Evolutionary conservation across 2,113 vertebrate species (phyloP).

Genomic region (Platysteira castanea): DNA sequence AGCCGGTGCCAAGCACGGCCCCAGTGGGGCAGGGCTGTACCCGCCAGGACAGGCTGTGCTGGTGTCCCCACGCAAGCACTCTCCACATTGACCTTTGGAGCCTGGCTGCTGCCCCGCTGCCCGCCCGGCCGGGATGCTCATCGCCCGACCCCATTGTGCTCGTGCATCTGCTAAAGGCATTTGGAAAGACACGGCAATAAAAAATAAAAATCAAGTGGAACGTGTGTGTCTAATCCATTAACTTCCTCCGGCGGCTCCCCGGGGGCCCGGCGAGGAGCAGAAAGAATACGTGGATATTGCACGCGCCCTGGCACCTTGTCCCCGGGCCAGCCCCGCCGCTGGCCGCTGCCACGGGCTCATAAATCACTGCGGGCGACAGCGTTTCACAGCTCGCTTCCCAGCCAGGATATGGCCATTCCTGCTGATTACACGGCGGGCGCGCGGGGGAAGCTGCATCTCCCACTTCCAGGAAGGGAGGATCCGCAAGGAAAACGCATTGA

Average conservation of each 20-base stretch:
- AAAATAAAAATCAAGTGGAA: constrained; percentile 23
- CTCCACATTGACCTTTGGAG: not conserved
- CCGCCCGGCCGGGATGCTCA: not conserved
- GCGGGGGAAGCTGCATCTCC: constrained; percentile 65
- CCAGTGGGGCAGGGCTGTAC: not conserved
- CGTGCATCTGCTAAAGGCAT: constrained; percentile 15
- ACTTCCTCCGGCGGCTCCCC: constrained; percentile 52
- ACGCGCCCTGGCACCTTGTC: constrained; percentile 63
- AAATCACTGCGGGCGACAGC: constrained; percentile 74
- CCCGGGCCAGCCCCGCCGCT: constrained; percentile 38
- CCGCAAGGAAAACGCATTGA: constrained; percentile 75
- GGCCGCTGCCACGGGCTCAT: constrained; percentile 60
- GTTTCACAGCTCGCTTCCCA: constrained; percentile 74
- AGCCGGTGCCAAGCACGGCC: not conserved
- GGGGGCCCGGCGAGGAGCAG: constrained; percentile 21
- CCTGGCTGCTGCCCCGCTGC: not conserved
- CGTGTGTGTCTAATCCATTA: constrained; percentile 45
- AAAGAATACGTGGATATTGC: constrained; percentile 78
- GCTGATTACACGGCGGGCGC: constrained; percentile 67
- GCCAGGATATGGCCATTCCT: constrained; percentile 80
- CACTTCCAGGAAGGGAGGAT: constrained; percentile 87
- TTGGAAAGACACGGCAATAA: constrained; percentile 50
- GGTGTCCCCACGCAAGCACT: not conserved
- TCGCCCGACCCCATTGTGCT: not conserved
- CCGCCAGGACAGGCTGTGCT: not conserved